Evolutionary conservation across 2,888 invertebrate genomes (phyloP).

Genomic region (Drosophila hawaiiensis): DNA sequence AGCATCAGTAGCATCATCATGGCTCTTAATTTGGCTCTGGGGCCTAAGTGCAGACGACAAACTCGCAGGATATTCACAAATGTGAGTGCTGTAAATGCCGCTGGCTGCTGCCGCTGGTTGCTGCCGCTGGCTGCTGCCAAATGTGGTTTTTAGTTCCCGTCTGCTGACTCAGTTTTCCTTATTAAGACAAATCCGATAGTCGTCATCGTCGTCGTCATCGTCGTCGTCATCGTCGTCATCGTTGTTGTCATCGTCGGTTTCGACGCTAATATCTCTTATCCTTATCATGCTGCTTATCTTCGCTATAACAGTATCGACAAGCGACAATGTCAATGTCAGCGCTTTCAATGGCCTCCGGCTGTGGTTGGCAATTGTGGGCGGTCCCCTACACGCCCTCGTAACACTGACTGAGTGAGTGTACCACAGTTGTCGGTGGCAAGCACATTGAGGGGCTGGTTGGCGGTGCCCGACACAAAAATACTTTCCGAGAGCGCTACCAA

Average conservation of each 20-base stretch:
- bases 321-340: conserved; percentile 58
- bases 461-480: conserved; percentile 30
- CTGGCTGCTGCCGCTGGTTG: neutral
- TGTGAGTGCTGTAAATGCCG: neutral
- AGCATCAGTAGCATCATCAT: neutral
- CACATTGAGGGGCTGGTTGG: neutral
- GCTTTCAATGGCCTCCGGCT: conserved; percentile 57
- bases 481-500: conserved; percentile 32
- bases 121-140: neutral
- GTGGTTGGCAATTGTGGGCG: conserved; percentile 4
- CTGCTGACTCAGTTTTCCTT: conserved; percentile 48
- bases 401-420: neutral
- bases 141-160: neutral
- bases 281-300: conserved; percentile 30
- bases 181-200: conserved; percentile 36
- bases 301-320: conserved; percentile 26
- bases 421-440: neutral
- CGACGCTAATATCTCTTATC: conserved; percentile 34
- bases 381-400: neutral
- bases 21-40: conserved; percentile 11
- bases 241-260: conserved; percentile 6
- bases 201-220: conserved; percentile 11
- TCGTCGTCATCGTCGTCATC: conserved; percentile 10
- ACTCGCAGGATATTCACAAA: conserved; percentile 6
- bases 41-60: neutral